These are phyloP conservation scores for Brachionus rotundiformis DNA, from an alignment of 1,140 invertebrate species.

Conservation along the genomic window DNA sequence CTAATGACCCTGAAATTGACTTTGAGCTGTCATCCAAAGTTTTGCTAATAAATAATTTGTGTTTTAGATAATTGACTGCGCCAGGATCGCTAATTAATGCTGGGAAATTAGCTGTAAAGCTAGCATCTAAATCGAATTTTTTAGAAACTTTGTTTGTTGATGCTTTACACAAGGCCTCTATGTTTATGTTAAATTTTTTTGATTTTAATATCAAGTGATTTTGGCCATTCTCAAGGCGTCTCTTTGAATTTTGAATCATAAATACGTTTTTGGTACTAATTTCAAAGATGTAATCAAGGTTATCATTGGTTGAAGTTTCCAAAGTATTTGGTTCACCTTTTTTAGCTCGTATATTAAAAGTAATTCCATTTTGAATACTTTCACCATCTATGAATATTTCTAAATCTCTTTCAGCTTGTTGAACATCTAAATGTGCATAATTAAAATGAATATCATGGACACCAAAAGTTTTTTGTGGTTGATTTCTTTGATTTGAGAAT, in stretches of 20 bases:
- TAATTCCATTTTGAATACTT: slow-evolving; percentile 6
- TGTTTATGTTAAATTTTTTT: background rate
- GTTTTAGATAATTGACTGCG: background rate
- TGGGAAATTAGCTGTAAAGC: background rate
- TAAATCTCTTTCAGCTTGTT: slow-evolving; percentile 20
- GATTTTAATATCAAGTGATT: background rate
- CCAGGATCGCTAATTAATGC: slow-evolving; percentile 5
- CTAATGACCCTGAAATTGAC: background rate
- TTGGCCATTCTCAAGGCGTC: background rate
- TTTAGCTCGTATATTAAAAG: slow-evolving; percentile 9
- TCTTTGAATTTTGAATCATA: too few species aligned
- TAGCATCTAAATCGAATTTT: background rate
- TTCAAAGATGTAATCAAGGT: slow-evolving; percentile 13
- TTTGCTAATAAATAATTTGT: background rate
- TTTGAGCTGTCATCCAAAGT: background rate
- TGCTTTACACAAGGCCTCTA: background rate
- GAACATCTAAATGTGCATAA: slow-evolving; percentile 36
- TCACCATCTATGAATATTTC: background rate
- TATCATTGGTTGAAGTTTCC: background rate
- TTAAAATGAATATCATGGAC: background rate
- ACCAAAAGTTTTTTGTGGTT: background rate
- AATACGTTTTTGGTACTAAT: background rate
- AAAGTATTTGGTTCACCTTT: slow-evolving; percentile 28
- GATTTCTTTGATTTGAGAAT: slow-evolving; percentile 10
- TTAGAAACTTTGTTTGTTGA: background rate